These are phyloP conservation scores for Isotomurus palustris DNA, from an alignment of 2,888 invertebrate genomes.

Conservation along the genomic window DNA sequence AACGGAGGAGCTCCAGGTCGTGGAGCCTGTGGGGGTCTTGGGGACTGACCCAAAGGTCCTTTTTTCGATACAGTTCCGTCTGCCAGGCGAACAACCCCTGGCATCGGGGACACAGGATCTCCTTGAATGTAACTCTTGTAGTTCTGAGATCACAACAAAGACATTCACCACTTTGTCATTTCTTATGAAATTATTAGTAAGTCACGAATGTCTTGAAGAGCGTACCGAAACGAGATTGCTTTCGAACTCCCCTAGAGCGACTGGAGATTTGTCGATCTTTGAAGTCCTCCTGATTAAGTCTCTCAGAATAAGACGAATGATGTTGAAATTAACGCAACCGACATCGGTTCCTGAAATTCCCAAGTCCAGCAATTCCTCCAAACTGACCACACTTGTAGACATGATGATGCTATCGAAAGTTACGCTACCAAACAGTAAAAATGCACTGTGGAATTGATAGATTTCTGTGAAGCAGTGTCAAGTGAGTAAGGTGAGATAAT, in stretches of 20 bases:
- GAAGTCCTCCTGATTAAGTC: not conserved
- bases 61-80: not conserved
- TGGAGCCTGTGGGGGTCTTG: not conserved
- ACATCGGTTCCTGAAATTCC: conserved; percentile 2
- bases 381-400: not conserved
- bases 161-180: not conserved
- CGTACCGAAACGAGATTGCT: not conserved
- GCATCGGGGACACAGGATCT: not conserved
- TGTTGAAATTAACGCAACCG: conserved; percentile 11
- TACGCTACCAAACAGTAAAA: no score
- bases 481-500: no score
- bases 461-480: no score
- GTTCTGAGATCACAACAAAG: not conserved
- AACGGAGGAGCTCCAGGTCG: not conserved
- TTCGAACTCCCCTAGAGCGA: not conserved
- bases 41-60: not conserved
- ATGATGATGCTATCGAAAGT: not conserved
- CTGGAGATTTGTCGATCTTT: not conserved
- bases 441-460: no score
- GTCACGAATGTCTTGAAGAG: not conserved
- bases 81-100: conserved; percentile 1
- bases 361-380: conserved; percentile 3
- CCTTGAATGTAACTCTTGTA: conserved; percentile 3
- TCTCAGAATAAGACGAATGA: conserved; percentile 4
- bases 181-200: no score